These are phyloP conservation scores for Callimorpha dominula DNA, from an alignment of 2,888 invertebrate genomes.

Conservation along the genomic window DNA sequence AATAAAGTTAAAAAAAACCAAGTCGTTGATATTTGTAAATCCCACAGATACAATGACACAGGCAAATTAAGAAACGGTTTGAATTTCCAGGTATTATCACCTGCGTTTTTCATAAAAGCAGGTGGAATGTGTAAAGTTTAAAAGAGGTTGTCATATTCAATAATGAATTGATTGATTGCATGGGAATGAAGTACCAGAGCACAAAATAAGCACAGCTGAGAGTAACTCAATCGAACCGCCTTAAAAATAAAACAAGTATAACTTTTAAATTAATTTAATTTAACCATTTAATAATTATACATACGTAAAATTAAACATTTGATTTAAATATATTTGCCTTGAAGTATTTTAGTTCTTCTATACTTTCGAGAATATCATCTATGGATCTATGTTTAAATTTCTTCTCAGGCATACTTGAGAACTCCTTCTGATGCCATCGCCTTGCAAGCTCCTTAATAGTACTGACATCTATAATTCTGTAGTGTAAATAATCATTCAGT, in stretches of 20 bases:
- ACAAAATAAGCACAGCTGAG: neutral
- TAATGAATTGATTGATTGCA: neutral
- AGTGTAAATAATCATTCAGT: slow-evolving; percentile 93
- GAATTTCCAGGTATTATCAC: too few species aligned
- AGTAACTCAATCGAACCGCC: neutral
- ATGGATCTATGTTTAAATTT: slow-evolving; percentile 90
- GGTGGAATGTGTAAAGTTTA: too few species aligned
- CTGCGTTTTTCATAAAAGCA: too few species aligned
- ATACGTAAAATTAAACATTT: neutral
- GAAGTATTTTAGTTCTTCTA: slow-evolving; percentile 94
- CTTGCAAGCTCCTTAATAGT: slow-evolving; percentile 94
- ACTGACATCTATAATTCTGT: slow-evolving; percentile 97
- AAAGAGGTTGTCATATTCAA: neutral
- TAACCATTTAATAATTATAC: neutral
- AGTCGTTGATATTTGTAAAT: too few species aligned
- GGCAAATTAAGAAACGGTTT: too few species aligned
- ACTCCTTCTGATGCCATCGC: slow-evolving; percentile 91
- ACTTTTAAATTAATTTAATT: neutral
- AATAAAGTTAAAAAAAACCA: too few species aligned
- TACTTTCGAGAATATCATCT: slow-evolving; percentile 95
- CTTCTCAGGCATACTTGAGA: slow-evolving; percentile 87
- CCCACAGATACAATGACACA: too few species aligned
- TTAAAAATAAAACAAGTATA: neutral
- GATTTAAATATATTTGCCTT: slow-evolving; percentile 88
- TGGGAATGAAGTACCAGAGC: neutral